These are phyloP conservation scores for Lamellibrachia columna DNA, from an alignment of 2,888 invertebrate genomes.

Conservation along the genomic window DNA sequence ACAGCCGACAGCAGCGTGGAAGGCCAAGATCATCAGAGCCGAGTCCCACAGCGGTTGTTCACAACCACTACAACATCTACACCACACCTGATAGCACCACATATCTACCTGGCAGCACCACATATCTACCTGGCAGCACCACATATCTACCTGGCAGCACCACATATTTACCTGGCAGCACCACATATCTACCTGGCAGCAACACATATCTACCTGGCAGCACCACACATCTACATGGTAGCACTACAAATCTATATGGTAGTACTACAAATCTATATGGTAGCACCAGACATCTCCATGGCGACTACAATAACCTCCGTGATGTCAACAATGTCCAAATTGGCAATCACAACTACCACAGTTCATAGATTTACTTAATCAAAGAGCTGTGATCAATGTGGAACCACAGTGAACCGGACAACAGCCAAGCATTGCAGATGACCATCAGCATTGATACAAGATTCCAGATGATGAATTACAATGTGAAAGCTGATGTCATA, in stretches of 20 bases:
- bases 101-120: too few species aligned
- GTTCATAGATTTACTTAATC: neutral
- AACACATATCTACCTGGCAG: neutral
- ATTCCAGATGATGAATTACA: too few species aligned
- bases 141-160: neutral
- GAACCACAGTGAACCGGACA: too few species aligned
- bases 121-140: neutral
- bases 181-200: neutral
- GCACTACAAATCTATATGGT: too few species aligned
- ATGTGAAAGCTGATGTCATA: too few species aligned
- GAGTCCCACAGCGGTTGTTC: neutral
- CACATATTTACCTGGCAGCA: neutral
- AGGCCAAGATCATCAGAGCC: neutral
- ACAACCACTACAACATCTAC: neutral
- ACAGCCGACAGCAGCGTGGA: neutral
- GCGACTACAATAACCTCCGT: neutral
- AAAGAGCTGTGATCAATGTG: neutral
- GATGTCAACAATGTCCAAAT: neutral
- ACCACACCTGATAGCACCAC: too few species aligned
- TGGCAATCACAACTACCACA: neutral
- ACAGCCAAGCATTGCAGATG: too few species aligned
- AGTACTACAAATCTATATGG: too few species aligned
- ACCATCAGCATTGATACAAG: too few species aligned
- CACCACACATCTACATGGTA: too few species aligned
- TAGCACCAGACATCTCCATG: too few species aligned